Conservation (phyloP, 2,888 invertebrate genomes). For the Cabera pusaria region DNA sequence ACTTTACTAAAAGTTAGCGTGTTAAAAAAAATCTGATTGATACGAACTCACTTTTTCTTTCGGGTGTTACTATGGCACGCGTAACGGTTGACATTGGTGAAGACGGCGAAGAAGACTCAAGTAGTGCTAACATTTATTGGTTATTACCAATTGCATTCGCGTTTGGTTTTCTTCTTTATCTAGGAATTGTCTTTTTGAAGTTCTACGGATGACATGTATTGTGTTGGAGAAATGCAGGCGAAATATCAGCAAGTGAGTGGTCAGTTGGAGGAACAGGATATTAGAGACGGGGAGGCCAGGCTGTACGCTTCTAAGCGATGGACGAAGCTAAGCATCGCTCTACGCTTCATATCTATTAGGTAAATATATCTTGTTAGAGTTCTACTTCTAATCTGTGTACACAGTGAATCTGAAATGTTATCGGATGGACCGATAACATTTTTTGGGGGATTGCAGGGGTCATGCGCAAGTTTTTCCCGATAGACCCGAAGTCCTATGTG, state of each 20-base stretch:
- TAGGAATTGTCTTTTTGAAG: conserved; percentile 10
- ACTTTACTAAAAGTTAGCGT: not conserved
- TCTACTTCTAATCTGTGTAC: too few species aligned
- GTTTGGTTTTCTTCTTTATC: conserved; percentile 19
- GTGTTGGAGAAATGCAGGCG: conserved; percentile 11
- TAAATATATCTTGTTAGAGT: too few species aligned
- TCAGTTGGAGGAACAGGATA: conserved; percentile 1
- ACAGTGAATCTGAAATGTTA: too few species aligned
- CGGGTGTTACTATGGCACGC: conserved; percentile 17
- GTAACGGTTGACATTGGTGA: conserved; percentile 14
- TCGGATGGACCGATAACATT: too few species aligned
- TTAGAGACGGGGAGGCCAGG: conserved; percentile 4
- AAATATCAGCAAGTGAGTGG: conserved; percentile 17
- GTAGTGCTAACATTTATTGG: conserved; percentile 9
- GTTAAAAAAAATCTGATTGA: not conserved
- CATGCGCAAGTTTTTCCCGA: too few species aligned
- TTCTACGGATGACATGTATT: too few species aligned
- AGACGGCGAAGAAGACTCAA: conserved; percentile 13
- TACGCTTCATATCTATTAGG: conserved; percentile 19
- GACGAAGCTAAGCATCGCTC: conserved; percentile 18
- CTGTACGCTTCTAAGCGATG: conserved; percentile 9
- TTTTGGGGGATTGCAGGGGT: too few species aligned
- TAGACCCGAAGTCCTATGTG: too few species aligned
- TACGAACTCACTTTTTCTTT: too few species aligned
- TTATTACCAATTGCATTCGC: conserved; percentile 15